Conservation (phyloP, 2,888 invertebrate genomes). For the Entomobrya multifasciata region DNA sequence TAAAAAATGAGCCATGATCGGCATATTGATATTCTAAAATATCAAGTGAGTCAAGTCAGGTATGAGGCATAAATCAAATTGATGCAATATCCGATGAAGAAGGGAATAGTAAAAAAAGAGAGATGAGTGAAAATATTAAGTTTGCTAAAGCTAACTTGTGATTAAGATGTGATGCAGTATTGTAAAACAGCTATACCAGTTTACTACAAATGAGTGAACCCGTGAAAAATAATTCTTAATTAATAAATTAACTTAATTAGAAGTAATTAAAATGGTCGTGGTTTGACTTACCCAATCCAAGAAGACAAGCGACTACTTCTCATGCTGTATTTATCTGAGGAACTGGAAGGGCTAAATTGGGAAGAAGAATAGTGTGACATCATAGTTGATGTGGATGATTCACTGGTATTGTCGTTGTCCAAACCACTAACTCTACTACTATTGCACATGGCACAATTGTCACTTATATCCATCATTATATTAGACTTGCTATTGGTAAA, state of each 20-base stretch:
- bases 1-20: constrained; percentile 61
- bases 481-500: background rate
- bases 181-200: too few species aligned
- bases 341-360: background rate
- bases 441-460: background rate
- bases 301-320: background rate
- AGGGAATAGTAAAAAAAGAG: too few species aligned
- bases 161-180: background rate
- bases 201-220: too few species aligned
- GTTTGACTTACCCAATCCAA: constrained; percentile 47
- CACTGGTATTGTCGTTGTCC: background rate
- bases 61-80: constrained; percentile 44
- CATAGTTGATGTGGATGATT: constrained; percentile 6
- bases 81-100: too few species aligned
- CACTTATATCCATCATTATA: background rate
- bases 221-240: too few species aligned
- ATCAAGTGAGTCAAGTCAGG: too few species aligned
- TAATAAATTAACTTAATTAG: too few species aligned
- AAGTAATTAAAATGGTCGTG: background rate
- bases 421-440: background rate
- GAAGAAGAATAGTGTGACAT: background rate
- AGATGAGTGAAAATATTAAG: too few species aligned
- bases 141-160: background rate
- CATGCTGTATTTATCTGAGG: background rate
- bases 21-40: constrained; percentile 60